These are phyloP conservation scores for Erebia ligea DNA, from an alignment of 2,888 invertebrate genomes.

Conservation along the genomic window DNA sequence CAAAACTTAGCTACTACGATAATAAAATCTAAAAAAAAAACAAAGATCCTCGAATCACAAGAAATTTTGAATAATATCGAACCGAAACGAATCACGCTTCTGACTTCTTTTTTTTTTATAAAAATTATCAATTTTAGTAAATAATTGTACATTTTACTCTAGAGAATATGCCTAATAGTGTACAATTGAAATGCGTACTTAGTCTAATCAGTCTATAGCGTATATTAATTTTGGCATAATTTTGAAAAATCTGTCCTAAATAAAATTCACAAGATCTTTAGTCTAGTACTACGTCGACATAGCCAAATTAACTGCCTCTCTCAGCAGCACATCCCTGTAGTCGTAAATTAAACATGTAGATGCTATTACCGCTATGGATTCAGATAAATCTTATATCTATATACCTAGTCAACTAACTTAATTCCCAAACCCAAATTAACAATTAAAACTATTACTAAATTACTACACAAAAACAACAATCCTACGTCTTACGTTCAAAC, in stretches of 20 bases:
- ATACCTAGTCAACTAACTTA: conserved; percentile 79
- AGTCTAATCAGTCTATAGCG: conserved; percentile 84
- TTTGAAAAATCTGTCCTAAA: conserved; percentile 59
- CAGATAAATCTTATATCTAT: conserved; percentile 80
- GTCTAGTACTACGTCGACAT: conserved; percentile 55
- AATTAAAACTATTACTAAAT: conserved; percentile 77
- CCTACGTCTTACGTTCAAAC: conserved; percentile 68
- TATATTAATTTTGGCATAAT: conserved; percentile 79
- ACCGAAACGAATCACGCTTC: conserved; percentile 65
- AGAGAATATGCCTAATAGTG: conserved; percentile 82
- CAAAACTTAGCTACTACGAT: conserved; percentile 67
- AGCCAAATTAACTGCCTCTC: conserved; percentile 64
- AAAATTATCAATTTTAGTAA: conserved; percentile 76
- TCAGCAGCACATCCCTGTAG: conserved; percentile 82
- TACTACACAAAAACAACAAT: conserved; percentile 80
- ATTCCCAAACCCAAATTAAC: conserved; percentile 83
- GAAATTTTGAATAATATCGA: conserved; percentile 66
- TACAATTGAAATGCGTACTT: conserved; percentile 79
- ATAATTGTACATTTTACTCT: conserved; percentile 78
- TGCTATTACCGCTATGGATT: conserved; percentile 77
- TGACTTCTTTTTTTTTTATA: conserved; percentile 64
- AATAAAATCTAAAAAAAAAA: conserved; percentile 52
- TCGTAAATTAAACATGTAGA: conserved; percentile 76
- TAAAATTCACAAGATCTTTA: conserved; percentile 62
- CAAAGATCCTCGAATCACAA: conserved; percentile 74